Evolutionary conservation across 2,888 invertebrate genomes (phyloP).

Genomic region (Paralinhomoeus sp.): DNA sequence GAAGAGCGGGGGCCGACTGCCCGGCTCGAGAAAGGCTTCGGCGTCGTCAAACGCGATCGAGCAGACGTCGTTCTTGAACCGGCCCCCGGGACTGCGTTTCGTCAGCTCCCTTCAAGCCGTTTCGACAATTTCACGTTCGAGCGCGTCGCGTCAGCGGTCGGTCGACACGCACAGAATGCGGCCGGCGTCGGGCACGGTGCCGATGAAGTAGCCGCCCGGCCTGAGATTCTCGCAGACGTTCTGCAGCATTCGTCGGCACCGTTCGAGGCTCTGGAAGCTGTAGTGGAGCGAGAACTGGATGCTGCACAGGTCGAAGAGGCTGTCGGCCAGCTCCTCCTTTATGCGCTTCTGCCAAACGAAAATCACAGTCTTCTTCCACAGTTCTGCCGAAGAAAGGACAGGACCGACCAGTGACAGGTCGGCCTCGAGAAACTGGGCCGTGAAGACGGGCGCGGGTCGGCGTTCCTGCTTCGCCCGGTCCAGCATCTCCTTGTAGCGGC

Average conservation of each 20-base stretch:
- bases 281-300: slow-evolving; percentile 98
- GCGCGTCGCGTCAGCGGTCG: too few species aligned
- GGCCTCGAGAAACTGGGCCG: slow-evolving; percentile 68
- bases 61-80: slow-evolving; percentile 31
- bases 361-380: not conserved
- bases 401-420: slow-evolving; percentile 54
- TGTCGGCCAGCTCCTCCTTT: slow-evolving; percentile 29
- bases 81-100: slow-evolving; percentile 6
- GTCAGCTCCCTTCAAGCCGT: too few species aligned
- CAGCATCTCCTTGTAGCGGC: slow-evolving; percentile 51
- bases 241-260: slow-evolving; percentile 69
- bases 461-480: slow-evolving; percentile 14
- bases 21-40: slow-evolving; percentile 10
- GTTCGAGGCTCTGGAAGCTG: slow-evolving; percentile 56
- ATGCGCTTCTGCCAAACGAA: slow-evolving; percentile 2
- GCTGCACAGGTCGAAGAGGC: slow-evolving; percentile 64
- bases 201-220: slow-evolving; percentile 80
- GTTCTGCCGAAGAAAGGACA: not conserved
- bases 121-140: too few species aligned
- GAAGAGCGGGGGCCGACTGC: slow-evolving; percentile 46
- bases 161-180: slow-evolving; percentile 48
- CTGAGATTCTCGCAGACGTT: slow-evolving; percentile 72
- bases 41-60: slow-evolving; percentile 28
- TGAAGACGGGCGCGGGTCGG: slow-evolving; percentile 33
- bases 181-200: slow-evolving; percentile 78